Conservation (phyloP, 1,140 invertebrate species). For the Palaemon carinicauda region DNA sequence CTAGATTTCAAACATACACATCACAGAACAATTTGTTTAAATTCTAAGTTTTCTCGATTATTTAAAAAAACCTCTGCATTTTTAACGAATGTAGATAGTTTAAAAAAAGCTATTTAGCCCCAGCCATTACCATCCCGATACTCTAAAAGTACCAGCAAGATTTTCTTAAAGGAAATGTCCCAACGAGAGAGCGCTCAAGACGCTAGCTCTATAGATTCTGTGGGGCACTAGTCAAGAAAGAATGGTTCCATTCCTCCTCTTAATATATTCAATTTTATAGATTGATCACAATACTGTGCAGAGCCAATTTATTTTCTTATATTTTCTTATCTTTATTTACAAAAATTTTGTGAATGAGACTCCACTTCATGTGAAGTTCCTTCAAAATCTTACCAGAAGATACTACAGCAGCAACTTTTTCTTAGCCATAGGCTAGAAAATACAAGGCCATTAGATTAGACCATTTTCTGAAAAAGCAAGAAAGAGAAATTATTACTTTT, state of each 20-base stretch:
- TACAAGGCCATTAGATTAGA: constrained; percentile 55
- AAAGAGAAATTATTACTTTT: constrained; percentile 47
- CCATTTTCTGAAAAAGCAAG: constrained; percentile 59
- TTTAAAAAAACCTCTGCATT: not conserved
- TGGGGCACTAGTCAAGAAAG: not conserved
- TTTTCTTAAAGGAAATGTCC: too few relatives aligned
- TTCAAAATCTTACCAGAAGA: constrained; percentile 17
- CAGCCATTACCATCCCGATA: too few relatives aligned
- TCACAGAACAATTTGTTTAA: not conserved
- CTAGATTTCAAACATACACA: not conserved
- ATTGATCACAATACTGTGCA: not conserved
- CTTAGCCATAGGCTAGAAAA: constrained; percentile 52
- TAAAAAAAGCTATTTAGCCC: too few relatives aligned
- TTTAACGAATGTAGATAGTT: not conserved
- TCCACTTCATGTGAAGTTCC: constrained; percentile 15
- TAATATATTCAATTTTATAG: not conserved
- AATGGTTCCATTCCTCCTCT: constrained; percentile 4
- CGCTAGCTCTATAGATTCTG: not conserved
- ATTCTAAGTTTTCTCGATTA: too few relatives aligned
- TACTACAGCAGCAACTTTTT: constrained; percentile 29
- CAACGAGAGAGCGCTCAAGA: too few relatives aligned
- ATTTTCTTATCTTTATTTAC: not conserved
- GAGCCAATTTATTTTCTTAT: not conserved
- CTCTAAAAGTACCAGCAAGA: too few relatives aligned
- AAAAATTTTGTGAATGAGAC: constrained; percentile 38